phyloP scores from a whole-genome alignment of 2,888 invertebrate genomes.

The Scaptomyza polygonia region DNA sequence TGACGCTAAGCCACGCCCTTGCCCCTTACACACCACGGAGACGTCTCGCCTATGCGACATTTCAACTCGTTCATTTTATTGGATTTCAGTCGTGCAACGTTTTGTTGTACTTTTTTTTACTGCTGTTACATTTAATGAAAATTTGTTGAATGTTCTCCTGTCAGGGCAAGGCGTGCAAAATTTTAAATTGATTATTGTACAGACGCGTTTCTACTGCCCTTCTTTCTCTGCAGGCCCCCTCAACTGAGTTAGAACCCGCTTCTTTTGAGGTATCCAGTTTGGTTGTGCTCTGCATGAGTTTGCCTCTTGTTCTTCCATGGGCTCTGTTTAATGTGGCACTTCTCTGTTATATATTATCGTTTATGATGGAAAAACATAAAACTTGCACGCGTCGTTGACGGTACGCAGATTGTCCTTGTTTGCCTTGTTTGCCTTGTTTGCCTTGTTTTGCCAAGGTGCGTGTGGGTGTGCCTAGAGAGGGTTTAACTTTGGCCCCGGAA shows the following conservation, averaged over 20 bases:
- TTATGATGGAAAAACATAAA: constrained; percentile 70
- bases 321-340: constrained; percentile 44
- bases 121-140: constrained; percentile 63
- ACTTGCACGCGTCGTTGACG: constrained; percentile 62
- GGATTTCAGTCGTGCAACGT: constrained; percentile 45
- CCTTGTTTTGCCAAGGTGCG: constrained; percentile 13
- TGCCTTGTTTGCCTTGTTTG: constrained; percentile 14
- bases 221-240: background rate
- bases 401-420: constrained; percentile 35
- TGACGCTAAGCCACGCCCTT: constrained; percentile 25
- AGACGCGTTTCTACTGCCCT: constrained; percentile 17
- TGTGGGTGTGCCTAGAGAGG: constrained; percentile 5
- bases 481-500: background rate
- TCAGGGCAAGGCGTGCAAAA: constrained; percentile 62
- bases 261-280: constrained; percentile 32
- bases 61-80: constrained; percentile 68
- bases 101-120: constrained; percentile 27
- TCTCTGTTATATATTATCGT: constrained; percentile 58
- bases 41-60: constrained; percentile 40
- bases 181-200: constrained; percentile 69
- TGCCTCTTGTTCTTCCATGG: constrained; percentile 6
- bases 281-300: constrained; percentile 26
- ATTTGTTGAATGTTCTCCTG: constrained; percentile 59
- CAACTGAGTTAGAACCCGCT: background rate
- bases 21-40: background rate